Base-by-base conservation (phyloP, 2,888 invertebrate species). In the Aphidoletes aphidimyza region DNA sequence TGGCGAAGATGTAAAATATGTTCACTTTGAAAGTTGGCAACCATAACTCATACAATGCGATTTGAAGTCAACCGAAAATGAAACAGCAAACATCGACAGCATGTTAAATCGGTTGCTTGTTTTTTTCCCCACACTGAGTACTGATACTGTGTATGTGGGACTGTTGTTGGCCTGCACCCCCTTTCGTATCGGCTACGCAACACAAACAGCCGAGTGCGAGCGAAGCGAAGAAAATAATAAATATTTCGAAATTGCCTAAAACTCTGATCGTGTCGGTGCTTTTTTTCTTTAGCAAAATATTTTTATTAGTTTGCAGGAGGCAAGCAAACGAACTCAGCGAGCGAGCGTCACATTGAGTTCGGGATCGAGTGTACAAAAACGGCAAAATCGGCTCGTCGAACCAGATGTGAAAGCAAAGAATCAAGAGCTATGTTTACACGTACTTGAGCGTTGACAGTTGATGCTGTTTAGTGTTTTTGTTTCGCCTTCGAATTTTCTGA, bases 401-500 rank as follows among this genome's bases (percentile, higher is more conserved):
- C 19, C 81, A 81, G 81, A 81, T 81, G 81, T 81, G 81, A 81
- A 37, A n/a, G 37, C 81, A 37, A 81, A 81, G 11, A 81, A 81
- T 81, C 81, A 81, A n/a, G 81, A n/a, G 37, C 81, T n/a, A 19
- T 81, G 81, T 81, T 81, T 81, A 81, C 81, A 81, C 81, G 81
- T 81, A 81, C 81, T 37, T 81, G 81, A 36, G 37, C 11, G 36
- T 22, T 81, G 81, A 36, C 37, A 36, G 81, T 81, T 69, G 37
- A 81, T 37, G 37, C n/a, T 81, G 81, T 36, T 81, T 37, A 81
- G n/a, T 81, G 81, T 81, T 81, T 81, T 37, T 37, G 37, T 81
- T 37, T 81, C 37, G 81, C n/a, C 19, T 81, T 81, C n/a, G 81
- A 22, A 36, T 81, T 81, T 81, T 81, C 81, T 37, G 81, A 81